Percentiles rank a stretch among this genome's conserved stretches.
Conservation (phyloP, 2,888 invertebrate species). For the Caenorhabditis parvicauda region DNA sequence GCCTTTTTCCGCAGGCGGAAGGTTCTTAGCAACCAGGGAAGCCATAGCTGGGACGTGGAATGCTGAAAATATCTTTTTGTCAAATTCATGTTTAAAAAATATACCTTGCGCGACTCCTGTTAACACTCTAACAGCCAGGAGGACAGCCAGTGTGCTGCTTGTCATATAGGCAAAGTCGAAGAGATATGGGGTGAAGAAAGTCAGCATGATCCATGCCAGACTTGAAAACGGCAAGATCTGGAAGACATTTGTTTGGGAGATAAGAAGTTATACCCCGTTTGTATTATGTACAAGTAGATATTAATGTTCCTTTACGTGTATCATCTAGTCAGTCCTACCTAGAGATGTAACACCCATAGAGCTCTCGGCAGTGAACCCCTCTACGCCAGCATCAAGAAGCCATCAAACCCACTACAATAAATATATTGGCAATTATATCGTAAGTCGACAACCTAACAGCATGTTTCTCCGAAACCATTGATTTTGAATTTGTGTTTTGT, state of each 20-base stretch:
- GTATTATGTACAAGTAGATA: no score
- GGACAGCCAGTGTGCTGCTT: slow-evolving; percentile 67
- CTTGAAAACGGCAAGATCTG: slow-evolving; percentile 71
- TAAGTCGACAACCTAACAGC: no score
- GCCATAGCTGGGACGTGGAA: slow-evolving; percentile 75
- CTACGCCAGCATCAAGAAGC: no score
- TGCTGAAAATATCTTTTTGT: slow-evolving; percentile 63
- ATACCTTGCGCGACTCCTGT: slow-evolving; percentile 72
- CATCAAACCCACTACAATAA: no score
- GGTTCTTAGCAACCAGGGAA: slow-evolving; percentile 72
- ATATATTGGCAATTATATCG: no score
- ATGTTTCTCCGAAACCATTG: no score
- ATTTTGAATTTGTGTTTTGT: no score
- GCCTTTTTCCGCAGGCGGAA: slow-evolving; percentile 71
- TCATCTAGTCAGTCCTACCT: no score
- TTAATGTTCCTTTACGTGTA: no score
- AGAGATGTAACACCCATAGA: no score
- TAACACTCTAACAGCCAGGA: slow-evolving; percentile 70
- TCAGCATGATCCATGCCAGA: slow-evolving; percentile 63
- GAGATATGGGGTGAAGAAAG: slow-evolving; percentile 57
- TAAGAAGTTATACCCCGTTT: no score
- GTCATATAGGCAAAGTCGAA: slow-evolving; percentile 66
- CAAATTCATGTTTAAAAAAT: slow-evolving; percentile 3
- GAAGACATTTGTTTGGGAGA: background rate
- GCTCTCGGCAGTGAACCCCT: no score